These are phyloP conservation scores for Brachyalestes nurse DNA, from an alignment of 2,797 vertebrate genomes.

Conservation along the genomic window DNA sequence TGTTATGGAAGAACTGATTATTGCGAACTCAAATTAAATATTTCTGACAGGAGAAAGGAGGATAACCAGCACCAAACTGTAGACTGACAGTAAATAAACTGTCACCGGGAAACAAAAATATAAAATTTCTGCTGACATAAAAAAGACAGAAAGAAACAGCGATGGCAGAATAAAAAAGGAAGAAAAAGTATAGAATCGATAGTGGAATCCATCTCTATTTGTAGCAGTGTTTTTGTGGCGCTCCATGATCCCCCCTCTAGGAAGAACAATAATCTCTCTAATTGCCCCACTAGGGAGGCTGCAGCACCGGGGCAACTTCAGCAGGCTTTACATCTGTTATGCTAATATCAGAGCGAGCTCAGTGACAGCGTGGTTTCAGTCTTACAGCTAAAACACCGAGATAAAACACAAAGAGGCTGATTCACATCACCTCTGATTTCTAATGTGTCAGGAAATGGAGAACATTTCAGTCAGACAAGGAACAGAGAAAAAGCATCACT, in stretches of 20 bases:
- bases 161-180: background rate
- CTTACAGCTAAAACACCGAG: conserved; percentile 32
- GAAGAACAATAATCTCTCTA: conserved; percentile 99
- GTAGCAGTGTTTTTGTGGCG: conserved; percentile 84
- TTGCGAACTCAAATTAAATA: background rate
- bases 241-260: conserved; percentile 93
- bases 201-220: conserved; percentile 91
- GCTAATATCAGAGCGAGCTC: conserved; percentile 77
- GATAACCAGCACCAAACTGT: background rate
- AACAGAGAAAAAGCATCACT: background rate
- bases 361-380: conserved; percentile 46
- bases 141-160: background rate
- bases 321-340: conserved; percentile 92
- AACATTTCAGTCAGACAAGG: background rate
- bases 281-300: conserved; percentile 99
- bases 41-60: background rate
- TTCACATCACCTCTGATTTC: background rate
- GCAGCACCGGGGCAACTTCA: conserved; percentile 81
- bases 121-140: background rate
- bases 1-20: background rate
- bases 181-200: conserved; percentile 85
- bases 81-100: background rate
- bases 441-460: conserved; percentile 3
- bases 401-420: conserved; percentile 33
- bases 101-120: background rate